Percentiles rank a stretch among this genome's conserved stretches.
These are phyloP conservation scores for Tursiops truncatus DNA, from an alignment of 2,113 vertebrate genomes.

Conservation along the genomic window DNA sequence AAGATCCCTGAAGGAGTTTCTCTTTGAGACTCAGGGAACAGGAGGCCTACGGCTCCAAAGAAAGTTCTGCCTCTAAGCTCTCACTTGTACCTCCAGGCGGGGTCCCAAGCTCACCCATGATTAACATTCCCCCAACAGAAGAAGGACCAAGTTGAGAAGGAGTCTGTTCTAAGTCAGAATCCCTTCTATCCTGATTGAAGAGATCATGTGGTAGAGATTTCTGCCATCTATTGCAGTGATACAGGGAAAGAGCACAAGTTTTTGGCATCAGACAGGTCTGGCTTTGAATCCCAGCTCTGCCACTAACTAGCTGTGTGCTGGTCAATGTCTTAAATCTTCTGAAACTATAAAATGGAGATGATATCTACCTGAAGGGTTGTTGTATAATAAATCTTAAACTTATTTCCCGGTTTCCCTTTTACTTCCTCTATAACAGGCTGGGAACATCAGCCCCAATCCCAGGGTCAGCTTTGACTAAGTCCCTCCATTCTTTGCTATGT, in stretches of 20 bases:
- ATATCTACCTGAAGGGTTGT: background rate
- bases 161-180: conserved; percentile 11
- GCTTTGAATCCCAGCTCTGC: conserved; percentile 8
- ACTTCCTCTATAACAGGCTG: background rate
- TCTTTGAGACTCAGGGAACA: background rate
- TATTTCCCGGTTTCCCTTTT: background rate
- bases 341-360: conserved; percentile 11
- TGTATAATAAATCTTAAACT: background rate
- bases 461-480: background rate
- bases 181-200: background rate
- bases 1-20: background rate
- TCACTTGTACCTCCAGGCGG: background rate
- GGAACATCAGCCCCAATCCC: background rate
- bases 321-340: background rate
- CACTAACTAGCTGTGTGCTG: background rate
- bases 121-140: background rate
- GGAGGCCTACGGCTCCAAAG: background rate
- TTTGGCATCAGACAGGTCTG: background rate
- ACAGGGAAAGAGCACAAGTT: background rate
- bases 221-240: background rate
- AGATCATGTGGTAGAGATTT: background rate
- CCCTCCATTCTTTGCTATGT: background rate
- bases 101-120: background rate
- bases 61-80: conserved; percentile 3
- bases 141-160: background rate